Conservation (phyloP, 2,888 invertebrate genomes). For the Watsonalla binaria region DNA sequence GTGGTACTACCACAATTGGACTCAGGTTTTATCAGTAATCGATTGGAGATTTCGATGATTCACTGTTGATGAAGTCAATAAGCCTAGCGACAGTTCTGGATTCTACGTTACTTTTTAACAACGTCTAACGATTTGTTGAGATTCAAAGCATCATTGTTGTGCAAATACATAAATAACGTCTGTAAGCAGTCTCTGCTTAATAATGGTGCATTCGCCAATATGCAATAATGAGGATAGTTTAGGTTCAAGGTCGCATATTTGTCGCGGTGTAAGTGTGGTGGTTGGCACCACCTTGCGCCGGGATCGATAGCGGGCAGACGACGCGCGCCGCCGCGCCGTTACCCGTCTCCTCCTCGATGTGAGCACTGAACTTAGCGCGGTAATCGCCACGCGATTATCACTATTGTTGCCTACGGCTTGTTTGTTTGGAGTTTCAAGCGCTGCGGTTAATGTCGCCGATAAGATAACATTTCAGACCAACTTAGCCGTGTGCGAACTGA, state of each 20-base stretch:
- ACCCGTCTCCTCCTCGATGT: constrained; percentile 38
- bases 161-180: neutral
- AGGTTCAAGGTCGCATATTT: constrained; percentile 69
- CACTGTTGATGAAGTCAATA: too few relatives aligned
- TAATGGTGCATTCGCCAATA: constrained; percentile 32
- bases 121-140: too few relatives aligned
- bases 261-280: constrained; percentile 49
- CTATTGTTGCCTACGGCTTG: constrained; percentile 35
- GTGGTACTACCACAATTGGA: constrained; percentile 37
- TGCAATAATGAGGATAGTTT: constrained; percentile 47
- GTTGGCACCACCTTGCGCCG: constrained; percentile 57
- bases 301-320: constrained; percentile 70
- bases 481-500: constrained; percentile 24
- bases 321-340: constrained; percentile 61
- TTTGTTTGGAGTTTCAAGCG: constrained; percentile 32
- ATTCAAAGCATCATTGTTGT: neutral
- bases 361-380: constrained; percentile 19
- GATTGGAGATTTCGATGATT: constrained; percentile 11
- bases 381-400: constrained; percentile 50
- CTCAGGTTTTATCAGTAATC: constrained; percentile 34
- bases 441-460: constrained; percentile 38
- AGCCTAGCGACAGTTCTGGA: neutral
- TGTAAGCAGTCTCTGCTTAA: neutral
- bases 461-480: constrained; percentile 30
- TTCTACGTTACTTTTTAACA: neutral